Base-by-base conservation (phyloP, 2,888 invertebrate species). In the Sinohyriopsis cumingii region DNA sequence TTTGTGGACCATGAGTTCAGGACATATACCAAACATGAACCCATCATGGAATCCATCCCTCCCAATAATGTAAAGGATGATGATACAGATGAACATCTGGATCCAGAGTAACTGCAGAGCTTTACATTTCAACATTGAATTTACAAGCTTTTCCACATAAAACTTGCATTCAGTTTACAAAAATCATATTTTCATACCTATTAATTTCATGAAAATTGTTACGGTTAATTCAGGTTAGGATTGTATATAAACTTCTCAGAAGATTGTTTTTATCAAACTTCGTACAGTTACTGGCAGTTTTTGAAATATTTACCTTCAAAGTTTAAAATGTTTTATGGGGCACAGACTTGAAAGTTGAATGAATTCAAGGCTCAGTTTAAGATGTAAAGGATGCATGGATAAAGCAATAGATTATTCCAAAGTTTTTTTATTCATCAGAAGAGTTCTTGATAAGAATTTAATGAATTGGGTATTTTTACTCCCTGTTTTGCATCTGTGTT, bases 1-100 rank as follows among this genome's bases (percentile, higher is more conserved):
- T 92, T 92, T 84, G 91, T 92, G 9, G 91, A 92, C 81, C 87
- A 89, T n/a, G 83, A 87, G 67, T 92, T 92, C 85, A 82, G 88
- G 65, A 88, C 88, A 7, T 89, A 85, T 82, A 86, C 85, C 55
- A 87, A 86, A 71, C 84, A 85, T 15, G 82, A 82, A 65, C 80
- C 83, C n/a, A 63, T 79, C 33, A 66, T 75, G 45, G 77, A 73
- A 28, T 74, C 82, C 28, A 72, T 83, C 55, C 71, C 84, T 45
- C 76, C 80, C 53, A 63, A 82, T 20, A 73, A 73, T 61, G 75
- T 84, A 18, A 77, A 77, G n/a, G 45, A 77, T n/a, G 81, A 81
- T 22, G 82, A 83, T 53, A 79, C 84, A 45, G 88, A 90, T 60
- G 88, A 89, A 69, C 91, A 92, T 77, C 90, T 91, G 63, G 90